Percentiles rank a stretch among this genome's conserved stretches.
Evolutionary conservation across 2,113 vertebrate genomes (phyloP).

Genomic region (Poeciliopsis turrubarensis): DNA sequence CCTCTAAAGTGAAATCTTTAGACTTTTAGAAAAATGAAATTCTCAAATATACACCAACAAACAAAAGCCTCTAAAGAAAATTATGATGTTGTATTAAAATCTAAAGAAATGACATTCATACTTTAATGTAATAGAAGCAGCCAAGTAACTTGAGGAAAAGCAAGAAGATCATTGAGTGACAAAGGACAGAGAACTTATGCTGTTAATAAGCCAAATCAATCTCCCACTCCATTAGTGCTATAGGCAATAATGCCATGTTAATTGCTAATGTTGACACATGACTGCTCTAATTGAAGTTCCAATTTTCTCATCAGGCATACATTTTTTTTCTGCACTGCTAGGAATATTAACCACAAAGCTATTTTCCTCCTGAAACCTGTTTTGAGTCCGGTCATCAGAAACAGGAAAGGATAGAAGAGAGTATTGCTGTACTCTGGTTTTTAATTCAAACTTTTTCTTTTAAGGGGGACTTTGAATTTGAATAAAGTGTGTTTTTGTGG

Average conservation of each 20-base stretch:
- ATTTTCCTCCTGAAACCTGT: not conserved
- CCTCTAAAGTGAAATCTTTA: too few species aligned
- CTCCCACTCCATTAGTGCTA: slow-evolving; percentile 78
- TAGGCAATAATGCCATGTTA: slow-evolving; percentile 67
- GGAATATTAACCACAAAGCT: not conserved
- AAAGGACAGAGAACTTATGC: slow-evolving; percentile 69
- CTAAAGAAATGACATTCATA: slow-evolving; percentile 29
- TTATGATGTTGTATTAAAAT: slow-evolving; percentile 26
- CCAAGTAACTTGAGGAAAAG: slow-evolving; percentile 4
- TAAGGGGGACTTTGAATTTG: too few species aligned
- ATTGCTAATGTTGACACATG: slow-evolving; percentile 75
- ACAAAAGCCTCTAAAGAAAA: not conserved
- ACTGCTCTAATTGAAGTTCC: slow-evolving; percentile 70
- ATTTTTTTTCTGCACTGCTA: not conserved
- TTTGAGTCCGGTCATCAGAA: not conserved
- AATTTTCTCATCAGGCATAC: slow-evolving; percentile 61
- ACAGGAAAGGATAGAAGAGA: not conserved
- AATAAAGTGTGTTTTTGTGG: too few species aligned
- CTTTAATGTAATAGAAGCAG: slow-evolving; percentile 22
- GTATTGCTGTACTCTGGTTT: not conserved
- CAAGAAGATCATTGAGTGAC: slow-evolving; percentile 57
- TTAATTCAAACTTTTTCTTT: too few species aligned
- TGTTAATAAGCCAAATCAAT: slow-evolving; percentile 79
- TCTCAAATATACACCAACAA: not conserved
- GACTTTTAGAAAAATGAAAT: not conserved